Percentiles rank a stretch among this genome's conserved stretches.
Evolutionary conservation across 1,140 invertebrate species (phyloP).

Genomic region (Lethrus apterus): DNA sequence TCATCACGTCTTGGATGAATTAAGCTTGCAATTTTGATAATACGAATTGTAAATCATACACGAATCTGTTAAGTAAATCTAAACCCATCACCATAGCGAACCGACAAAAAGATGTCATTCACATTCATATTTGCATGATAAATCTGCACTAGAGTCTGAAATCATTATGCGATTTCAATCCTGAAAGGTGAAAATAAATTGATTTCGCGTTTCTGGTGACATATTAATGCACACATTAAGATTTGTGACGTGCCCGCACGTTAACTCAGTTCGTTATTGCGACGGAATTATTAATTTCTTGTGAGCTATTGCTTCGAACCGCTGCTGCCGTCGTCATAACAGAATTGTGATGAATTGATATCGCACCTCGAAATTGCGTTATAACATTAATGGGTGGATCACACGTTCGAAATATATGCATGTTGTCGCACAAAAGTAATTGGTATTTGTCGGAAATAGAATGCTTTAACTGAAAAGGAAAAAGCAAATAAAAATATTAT

Average conservation of each 20-base stretch:
- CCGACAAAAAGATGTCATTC: slow-evolving; percentile 21
- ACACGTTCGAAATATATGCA: slow-evolving; percentile 21
- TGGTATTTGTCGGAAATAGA: slow-evolving; percentile 1
- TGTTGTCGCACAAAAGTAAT: slow-evolving; percentile 3
- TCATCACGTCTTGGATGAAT: no score
- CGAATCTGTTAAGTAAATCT: no score
- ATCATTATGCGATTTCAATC: slow-evolving; percentile 37
- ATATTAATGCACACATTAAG: slow-evolving; percentile 42
- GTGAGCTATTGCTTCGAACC: slow-evolving; percentile 19
- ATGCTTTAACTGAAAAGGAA: slow-evolving; percentile 4
- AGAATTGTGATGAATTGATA: slow-evolving; percentile 26
- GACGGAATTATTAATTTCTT: slow-evolving; percentile 22
- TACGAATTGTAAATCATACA: no score
- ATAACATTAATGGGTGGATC: slow-evolving; percentile 31
- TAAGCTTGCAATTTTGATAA: no score
- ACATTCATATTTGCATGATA: slow-evolving; percentile 40
- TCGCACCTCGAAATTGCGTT: slow-evolving; percentile 29
- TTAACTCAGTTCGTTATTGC: slow-evolving; percentile 26
- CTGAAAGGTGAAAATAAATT: slow-evolving; percentile 40
- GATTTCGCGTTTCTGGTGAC: slow-evolving; percentile 40
- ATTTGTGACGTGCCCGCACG: slow-evolving; percentile 29
- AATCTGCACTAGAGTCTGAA: slow-evolving; percentile 30
- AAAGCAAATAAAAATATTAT: neutral
- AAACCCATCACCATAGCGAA: neutral
- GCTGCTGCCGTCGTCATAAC: slow-evolving; percentile 25